phyloP scores from a whole-genome alignment of 2,113 vertebrate species.

The Rhea americana region DNA sequence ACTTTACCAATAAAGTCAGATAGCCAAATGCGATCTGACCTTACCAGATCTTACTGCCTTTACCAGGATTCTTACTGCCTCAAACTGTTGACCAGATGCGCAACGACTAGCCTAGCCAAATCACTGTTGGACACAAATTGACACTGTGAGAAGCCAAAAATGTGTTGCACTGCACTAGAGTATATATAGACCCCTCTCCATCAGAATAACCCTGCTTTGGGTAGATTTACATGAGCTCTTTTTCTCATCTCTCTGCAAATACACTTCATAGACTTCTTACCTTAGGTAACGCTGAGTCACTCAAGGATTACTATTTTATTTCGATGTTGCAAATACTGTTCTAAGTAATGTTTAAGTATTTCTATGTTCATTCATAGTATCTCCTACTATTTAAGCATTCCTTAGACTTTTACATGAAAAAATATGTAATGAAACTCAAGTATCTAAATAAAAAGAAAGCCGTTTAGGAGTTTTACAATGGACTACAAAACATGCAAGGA shows the following conservation, averaged over 20 bases:
- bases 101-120: not conserved
- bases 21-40: too few relatives aligned
- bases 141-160: not conserved
- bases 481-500: not conserved
- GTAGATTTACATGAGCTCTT: not conserved
- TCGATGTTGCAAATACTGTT: not conserved
- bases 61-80: not conserved
- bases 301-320: not conserved
- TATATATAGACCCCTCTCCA: not conserved
- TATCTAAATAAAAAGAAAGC: not conserved
- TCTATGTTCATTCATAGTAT: not conserved
- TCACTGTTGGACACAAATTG: not conserved
- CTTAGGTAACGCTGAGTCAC: not conserved
- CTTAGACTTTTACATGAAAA: not conserved
- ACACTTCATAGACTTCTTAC: not conserved
- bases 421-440: not conserved
- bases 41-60: too few relatives aligned
- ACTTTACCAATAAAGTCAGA: not conserved
- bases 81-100: not conserved
- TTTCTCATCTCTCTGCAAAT: not conserved
- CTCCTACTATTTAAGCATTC: not conserved
- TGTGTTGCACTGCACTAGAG: too few relatives aligned
- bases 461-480: not conserved
- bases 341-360: not conserved
- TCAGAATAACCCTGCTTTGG: not conserved